These are phyloP conservation scores for Torymus aiolomorphi DNA, from an alignment of 2,888 invertebrate genomes.

Conservation along the genomic window DNA sequence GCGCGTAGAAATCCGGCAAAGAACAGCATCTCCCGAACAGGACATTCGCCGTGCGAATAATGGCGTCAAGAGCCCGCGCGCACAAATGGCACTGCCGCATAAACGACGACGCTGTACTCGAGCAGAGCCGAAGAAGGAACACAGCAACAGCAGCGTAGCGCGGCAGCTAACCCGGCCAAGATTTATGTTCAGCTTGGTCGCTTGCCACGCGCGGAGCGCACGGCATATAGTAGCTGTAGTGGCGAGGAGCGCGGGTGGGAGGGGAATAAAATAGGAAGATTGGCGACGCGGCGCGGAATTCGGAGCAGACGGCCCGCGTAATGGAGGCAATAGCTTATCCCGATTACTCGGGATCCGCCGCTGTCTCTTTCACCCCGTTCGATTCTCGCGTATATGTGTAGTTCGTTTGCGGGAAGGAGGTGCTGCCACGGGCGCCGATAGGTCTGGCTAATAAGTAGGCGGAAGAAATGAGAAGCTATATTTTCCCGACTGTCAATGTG, in stretches of 20 bases:
- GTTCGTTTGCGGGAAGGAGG: no score
- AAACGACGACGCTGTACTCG: no score
- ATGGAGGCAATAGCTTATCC: conserved; percentile 65
- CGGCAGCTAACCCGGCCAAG: not conserved
- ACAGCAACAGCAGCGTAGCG: no score
- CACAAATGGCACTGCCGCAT: no score
- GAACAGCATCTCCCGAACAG: no score
- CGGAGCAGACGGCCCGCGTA: conserved; percentile 65
- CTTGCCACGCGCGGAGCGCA: no score
- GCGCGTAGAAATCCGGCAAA: no score
- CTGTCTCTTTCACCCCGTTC: conserved; percentile 60
- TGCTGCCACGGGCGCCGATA: conserved; percentile 41
- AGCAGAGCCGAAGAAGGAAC: no score
- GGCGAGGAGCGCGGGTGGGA: not conserved
- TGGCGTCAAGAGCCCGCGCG: no score
- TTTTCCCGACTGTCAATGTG: conserved; percentile 1
- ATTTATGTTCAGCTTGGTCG: conserved; percentile 42
- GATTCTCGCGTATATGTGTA: no score
- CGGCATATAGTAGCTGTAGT: no score
- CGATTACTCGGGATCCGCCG: conserved; percentile 68
- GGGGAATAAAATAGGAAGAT: conserved; percentile 8
- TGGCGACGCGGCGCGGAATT: conserved; percentile 50
- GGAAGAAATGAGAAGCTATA: conserved; percentile 1
- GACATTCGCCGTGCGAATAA: no score
- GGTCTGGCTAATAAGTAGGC: conserved; percentile 30